Base-by-base conservation (phyloP, 2,888 invertebrate genomes). In the Dryobota labecula region DNA sequence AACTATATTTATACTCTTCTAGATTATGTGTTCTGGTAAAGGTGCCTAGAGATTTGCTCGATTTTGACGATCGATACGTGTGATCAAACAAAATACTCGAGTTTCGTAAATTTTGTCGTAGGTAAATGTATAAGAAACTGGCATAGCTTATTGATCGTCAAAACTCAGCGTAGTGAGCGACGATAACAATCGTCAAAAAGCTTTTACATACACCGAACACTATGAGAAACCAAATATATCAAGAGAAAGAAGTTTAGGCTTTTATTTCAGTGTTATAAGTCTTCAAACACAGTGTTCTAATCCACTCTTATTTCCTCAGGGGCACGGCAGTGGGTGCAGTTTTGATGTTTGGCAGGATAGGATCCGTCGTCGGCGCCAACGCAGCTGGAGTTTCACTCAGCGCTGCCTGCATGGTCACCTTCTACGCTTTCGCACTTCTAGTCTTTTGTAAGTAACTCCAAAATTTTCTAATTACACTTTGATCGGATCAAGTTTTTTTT, bases 311-410 rank as follows among this genome's bases (percentile, higher is more conserved):
- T 24, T 30, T 62, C 76, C 78, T 63, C 88, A 97, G 97, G 74
- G 97, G 97, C 0, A 96, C 97, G 53, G 97, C 97, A 0, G 95
- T 97, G 41, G 97, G 97, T 33, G 94, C 97, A n/a, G 95, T 96
- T 60, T 90, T 97, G 84, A 97, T 97, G 92, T 95, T 96, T 56
- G 97, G 97, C 0, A 94, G 97, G 53, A 79, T 97, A 45, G 97
- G 97, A 0, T 97, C 97, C 0, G 96, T 97, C 83, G 90, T 93
- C 0, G 97, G 97, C 62, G 97, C 97, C 80, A 92, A 97, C 70
- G 92, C 96, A 0, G 96, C 97, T 18, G 97, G 97, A 1, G 92
- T 96, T 77, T 94, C 97, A 24, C 94, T 97, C 73, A 96, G 96
- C 54, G 91, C 92, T 6, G 95, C 96, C 69, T 97, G 97, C 88